Conservation (phyloP, 2,888 invertebrate species). For the Drosophila formosana region DNA sequence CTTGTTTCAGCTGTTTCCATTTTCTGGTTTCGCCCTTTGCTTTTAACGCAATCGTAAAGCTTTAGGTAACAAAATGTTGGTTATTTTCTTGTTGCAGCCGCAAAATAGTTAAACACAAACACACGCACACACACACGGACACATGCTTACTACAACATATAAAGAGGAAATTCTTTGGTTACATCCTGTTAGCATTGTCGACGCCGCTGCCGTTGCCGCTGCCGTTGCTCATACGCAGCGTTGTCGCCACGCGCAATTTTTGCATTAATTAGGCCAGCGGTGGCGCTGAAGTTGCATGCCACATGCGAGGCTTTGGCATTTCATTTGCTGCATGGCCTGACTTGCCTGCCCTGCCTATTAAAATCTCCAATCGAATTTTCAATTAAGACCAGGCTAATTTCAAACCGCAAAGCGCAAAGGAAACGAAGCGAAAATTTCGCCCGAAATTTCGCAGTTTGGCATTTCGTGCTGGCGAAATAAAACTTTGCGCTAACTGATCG, state of each 20-base stretch:
- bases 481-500: background rate
- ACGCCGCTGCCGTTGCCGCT: slow-evolving; percentile 3
- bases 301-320: slow-evolving; percentile 46
- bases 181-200: slow-evolving; percentile 22
- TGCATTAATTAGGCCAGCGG: slow-evolving; percentile 70
- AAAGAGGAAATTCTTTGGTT: slow-evolving; percentile 25
- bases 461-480: slow-evolving; percentile 35
- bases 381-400: slow-evolving; percentile 63
- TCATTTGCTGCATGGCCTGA: slow-evolving; percentile 21
- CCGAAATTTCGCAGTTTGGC: slow-evolving; percentile 51
- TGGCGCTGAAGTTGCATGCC: slow-evolving; percentile 49
- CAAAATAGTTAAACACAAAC: slow-evolving; percentile 22
- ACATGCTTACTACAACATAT: background rate
- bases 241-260: slow-evolving; percentile 43
- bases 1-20: slow-evolving; percentile 28
- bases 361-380: slow-evolving; percentile 68
- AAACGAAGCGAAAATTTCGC: slow-evolving; percentile 37
- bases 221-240: slow-evolving; percentile 67
- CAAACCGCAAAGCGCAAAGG: slow-evolving; percentile 46
- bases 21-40: slow-evolving; percentile 21
- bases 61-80: slow-evolving; percentile 48
- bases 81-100: slow-evolving; percentile 31
- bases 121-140: background rate
- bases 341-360: slow-evolving; percentile 48
- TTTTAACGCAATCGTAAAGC: slow-evolving; percentile 61